Percentiles rank a stretch among this genome's conserved stretches.
Evolutionary conservation across 2,888 invertebrate species (phyloP).

Genomic region (Megastigmus dorsalis): DNA sequence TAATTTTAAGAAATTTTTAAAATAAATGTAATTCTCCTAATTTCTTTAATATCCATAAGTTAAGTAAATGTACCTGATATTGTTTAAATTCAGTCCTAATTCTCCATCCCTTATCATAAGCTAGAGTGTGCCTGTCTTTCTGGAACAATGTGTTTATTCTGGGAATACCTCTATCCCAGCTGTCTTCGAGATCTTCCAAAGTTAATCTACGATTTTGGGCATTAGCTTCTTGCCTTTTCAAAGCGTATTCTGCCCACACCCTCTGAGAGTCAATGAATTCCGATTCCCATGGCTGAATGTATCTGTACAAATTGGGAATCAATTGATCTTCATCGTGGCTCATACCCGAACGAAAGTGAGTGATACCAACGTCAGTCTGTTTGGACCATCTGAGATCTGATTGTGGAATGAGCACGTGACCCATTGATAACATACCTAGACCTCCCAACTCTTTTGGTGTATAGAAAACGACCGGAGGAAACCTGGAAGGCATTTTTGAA

Average conservation of each 20-base stretch:
- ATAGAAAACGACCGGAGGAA: conserved; percentile 99
- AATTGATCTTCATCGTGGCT: conserved; percentile 99
- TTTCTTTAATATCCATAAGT: too few relatives aligned
- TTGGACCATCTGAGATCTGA: conserved; percentile 98
- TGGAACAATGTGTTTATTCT: conserved; percentile 99
- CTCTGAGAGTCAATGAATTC: conserved; percentile 99
- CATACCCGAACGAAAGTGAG: conserved; percentile 99
- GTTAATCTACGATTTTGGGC: conserved; percentile 97
- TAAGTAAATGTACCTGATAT: conserved; percentile 81
- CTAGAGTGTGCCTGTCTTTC: conserved; percentile 98
- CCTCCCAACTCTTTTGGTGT: conserved; percentile 99
- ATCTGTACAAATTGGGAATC: conserved; percentile 98
- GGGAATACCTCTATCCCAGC: conserved; percentile 99
- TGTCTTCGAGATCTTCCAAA: conserved; percentile 98
- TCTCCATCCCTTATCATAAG: conserved; percentile 99
- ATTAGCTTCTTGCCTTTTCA: conserved; percentile 98
- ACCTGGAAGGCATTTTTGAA: conserved; percentile 99
- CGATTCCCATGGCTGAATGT: conserved; percentile 99
- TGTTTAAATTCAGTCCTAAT: conserved; percentile 99
- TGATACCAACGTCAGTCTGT: conserved; percentile 99
- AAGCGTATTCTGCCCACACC: conserved; percentile 99
- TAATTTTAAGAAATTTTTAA: conserved; percentile 5
- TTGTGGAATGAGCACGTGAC: conserved; percentile 93
- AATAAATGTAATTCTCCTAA: too few relatives aligned
- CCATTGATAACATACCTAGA: conserved; percentile 99